A percentile compares a stretch with the other conserved stretches of the same genome.
Evolutionary conservation across 2,888 invertebrate genomes (phyloP).

Genomic region (Orgyia antiqua): DNA sequence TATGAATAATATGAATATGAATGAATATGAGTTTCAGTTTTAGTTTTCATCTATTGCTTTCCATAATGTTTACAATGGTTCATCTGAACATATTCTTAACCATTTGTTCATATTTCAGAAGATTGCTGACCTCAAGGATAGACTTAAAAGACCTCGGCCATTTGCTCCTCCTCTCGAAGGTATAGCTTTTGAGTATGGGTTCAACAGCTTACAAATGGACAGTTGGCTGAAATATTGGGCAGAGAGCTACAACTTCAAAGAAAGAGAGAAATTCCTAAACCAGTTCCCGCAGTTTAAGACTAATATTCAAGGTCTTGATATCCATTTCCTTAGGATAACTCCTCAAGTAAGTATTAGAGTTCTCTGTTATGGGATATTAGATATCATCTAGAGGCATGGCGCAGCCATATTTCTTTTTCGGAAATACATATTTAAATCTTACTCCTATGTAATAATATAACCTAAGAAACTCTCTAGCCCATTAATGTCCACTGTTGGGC

Average conservation of each 20-base stretch:
- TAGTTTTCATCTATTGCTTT: too few relatives aligned
- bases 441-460: too few relatives aligned
- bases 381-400: background rate
- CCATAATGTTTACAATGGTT: too few relatives aligned
- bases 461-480: too few relatives aligned
- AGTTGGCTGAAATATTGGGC: conserved; percentile 86
- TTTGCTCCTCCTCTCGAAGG: conserved; percentile 80
- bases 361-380: too few relatives aligned
- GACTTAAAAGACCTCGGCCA: conserved; percentile 40
- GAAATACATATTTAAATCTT: background rate
- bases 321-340: conserved; percentile 76
- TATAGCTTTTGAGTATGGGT: conserved; percentile 88
- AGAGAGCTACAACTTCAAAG: conserved; percentile 80
- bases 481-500: too few relatives aligned
- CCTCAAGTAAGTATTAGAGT: conserved; percentile 61
- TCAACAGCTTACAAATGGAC: conserved; percentile 82
- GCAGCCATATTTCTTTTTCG: background rate
- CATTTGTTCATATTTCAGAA: conserved; percentile 40
- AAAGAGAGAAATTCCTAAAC: conserved; percentile 83
- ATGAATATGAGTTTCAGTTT: too few relatives aligned
- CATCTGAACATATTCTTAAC: too few relatives aligned
- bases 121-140: conserved; percentile 44
- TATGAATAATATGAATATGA: too few relatives aligned
- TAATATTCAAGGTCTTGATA: conserved; percentile 83
- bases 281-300: conserved; percentile 86